Conservation (phyloP, 2,888 invertebrate species). For the Anoplius nigerrimus region DNA sequence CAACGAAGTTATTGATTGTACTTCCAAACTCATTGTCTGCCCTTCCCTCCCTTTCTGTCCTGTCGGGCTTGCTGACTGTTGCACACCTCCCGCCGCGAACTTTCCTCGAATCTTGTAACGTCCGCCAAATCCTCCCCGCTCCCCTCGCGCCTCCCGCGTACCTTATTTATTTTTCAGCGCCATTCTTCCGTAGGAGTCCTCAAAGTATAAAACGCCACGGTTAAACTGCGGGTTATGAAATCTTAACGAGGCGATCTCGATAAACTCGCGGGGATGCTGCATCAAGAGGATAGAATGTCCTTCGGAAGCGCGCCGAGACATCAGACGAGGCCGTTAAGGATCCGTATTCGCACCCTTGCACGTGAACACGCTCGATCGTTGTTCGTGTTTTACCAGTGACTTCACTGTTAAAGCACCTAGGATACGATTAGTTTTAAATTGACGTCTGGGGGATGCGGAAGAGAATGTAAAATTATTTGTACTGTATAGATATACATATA, state of each 20-base stretch:
- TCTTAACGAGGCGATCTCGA: too few relatives aligned
- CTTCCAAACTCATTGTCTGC: slow-evolving; percentile 49
- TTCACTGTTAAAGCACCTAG: not conserved
- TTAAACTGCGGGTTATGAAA: too few relatives aligned
- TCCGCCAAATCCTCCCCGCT: not conserved
- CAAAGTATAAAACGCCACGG: too few relatives aligned
- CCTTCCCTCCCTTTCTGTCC: not conserved
- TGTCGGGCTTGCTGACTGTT: slow-evolving; percentile 53
- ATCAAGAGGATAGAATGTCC: too few relatives aligned
- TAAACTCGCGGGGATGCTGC: too few relatives aligned
- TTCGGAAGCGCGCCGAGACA: too few relatives aligned
- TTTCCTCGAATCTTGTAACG: not conserved
- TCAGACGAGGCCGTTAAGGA: too few relatives aligned
- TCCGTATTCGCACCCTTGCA: not conserved
- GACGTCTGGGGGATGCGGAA: slow-evolving; percentile 10
- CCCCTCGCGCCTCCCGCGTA: not conserved
- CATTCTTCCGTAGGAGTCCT: too few relatives aligned
- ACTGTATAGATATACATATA: slow-evolving; percentile 33
- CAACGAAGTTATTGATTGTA: slow-evolving; percentile 60
- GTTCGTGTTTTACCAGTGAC: not conserved
- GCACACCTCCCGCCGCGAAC: slow-evolving; percentile 38
- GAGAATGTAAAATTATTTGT: slow-evolving; percentile 35
- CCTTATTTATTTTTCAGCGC: not conserved
- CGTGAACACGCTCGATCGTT: not conserved
- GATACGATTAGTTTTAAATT: not conserved